Base-by-base conservation (phyloP, 2,797 vertebrate genomes). In the Chloroceryle inda region DNA sequence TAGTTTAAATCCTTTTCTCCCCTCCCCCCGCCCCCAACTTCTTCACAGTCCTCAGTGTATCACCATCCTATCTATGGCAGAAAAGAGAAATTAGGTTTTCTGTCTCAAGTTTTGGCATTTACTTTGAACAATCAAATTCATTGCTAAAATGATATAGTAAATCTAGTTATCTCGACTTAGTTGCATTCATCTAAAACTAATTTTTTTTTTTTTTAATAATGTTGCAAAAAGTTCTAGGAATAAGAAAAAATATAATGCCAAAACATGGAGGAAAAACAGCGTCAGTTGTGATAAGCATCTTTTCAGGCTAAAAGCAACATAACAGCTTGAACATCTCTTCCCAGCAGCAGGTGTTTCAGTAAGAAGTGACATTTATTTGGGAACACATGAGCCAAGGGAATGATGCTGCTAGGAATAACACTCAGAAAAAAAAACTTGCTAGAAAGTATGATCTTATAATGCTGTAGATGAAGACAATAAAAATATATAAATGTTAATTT, bases 341-440 rank as follows among this genome's bases (percentile, higher is more conserved):
- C 78, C 55, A 80, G 42, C 4, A 87, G 69, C 78, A 93, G 82
- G 72, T 93, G 81, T 89, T 94, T 88, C 68, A 74, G 55, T 27
- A 88, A 80, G 37, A 74, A 53, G 16, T 82, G 56, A 68, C 76
- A 91, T 91, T 91, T 94, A 74, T 81, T 92, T 89, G 49, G 31
- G 67, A 95, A 68, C 40, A 26, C 20, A 21, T n/a, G 66, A 78
- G 42, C 13, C 59, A 86, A 71, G 44, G 38, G 80, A 95, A 84
- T 35, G 18, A 71, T 56, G 42, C 29, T 72, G 18, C 11, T 53
- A 84, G 49, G 45, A 87, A 47, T 26, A 56, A 92, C 14, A 55
- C 7, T 33, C 4, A 37, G n/a, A n/a, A 24, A 59, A 44, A 85
- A 27, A 19, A 12, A 3, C 6, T 45, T 90, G 75, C 64, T 67